Evolutionary conservation across 2,888 invertebrate species (phyloP), one percentile per base, ranked within the genome.

Genomic region (Incurvaria masculella): DNA sequence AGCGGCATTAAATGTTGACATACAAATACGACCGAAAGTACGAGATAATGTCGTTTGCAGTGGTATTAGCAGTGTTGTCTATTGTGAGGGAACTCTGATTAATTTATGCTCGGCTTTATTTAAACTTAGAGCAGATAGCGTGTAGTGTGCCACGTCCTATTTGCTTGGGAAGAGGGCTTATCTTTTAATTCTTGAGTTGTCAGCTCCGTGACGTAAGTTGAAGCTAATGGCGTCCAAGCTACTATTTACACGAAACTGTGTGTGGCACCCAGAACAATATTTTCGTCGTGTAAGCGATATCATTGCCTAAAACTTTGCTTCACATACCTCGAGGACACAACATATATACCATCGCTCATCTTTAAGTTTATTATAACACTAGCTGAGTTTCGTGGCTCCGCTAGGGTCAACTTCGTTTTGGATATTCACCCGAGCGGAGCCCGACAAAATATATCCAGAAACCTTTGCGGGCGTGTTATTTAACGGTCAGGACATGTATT

Each of bases 141-240:
- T 65, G 66, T 63, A 69, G 65, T 48, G 42, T 44, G 66, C 27
- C 65, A 61, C 65, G 65, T 68, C 57, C 57, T 74, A 74, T 76
- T 76, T 76, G 69, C 67, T 62, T 65, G 70, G 68, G 66, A 69
- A 57, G 57, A 52, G 56, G 56, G 76, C 67, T 78, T 78, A 78
- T 78, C 78, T 76, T 71, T 75, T 78, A 76, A 78, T 74, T 74
- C 76, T 73, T 65, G 63, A 67, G 65, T 68, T 76, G 76, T 75
- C 75, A 75, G 59, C 62, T 60, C 46, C 51, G 49, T 45, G 52
- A 56, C 56, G 55, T 57, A 59, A 60, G 59, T 48, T 56, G 14
- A 8, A 14, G 4, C 33, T 33, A n/a, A 33, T 4, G 33, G 33
- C 33, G 33, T 33, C 33, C 14, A 14, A n/a, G 33, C 33, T 33